Percentiles rank a stretch among this genome's conserved stretches.
phyloP scores from a whole-genome alignment of 1,140 invertebrate genomes.

The Aphaenogaster ashmeadi region DNA sequence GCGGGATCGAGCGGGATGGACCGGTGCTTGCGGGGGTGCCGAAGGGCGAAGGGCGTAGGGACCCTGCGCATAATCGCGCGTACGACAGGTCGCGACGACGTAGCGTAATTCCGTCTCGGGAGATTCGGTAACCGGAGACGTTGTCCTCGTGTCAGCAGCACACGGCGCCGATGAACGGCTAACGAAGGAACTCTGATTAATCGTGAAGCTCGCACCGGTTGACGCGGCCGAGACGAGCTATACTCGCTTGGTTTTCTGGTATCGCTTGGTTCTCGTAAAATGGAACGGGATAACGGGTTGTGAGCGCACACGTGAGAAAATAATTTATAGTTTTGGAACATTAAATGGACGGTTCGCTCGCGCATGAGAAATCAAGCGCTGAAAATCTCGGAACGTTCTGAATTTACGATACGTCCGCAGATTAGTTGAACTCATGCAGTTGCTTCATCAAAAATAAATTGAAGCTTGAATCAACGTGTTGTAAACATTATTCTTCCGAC shows the following conservation, averaged over 20 bases:
- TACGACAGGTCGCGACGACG: slow-evolving; percentile 53
- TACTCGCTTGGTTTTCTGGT: slow-evolving; percentile 10
- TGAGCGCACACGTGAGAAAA: neutral
- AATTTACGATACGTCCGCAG: neutral
- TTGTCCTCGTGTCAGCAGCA: slow-evolving; percentile 59
- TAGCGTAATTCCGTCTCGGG: slow-evolving; percentile 67
- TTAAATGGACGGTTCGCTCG: neutral
- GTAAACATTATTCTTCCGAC: neutral
- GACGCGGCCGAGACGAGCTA: neutral
- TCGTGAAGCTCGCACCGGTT: slow-evolving; percentile 12
- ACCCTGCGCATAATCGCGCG: slow-evolving; percentile 61
- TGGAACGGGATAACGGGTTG: neutral
- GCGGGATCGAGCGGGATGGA: slow-evolving; percentile 4
- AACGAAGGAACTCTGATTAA: slow-evolving; percentile 55
- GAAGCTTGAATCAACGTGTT: neutral
- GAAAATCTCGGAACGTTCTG: neutral
- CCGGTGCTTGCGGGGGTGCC: neutral
- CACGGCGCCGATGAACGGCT: slow-evolving; percentile 20
- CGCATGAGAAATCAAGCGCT: neutral
- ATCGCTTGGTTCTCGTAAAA: slow-evolving; percentile 8
- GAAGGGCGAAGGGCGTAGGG: neutral
- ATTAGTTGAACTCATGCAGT: neutral
- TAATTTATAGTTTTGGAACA: slow-evolving; percentile 42
- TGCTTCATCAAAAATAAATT: neutral
- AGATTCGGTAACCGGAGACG: slow-evolving; percentile 59